phyloP scores from a whole-genome alignment of 2,888 invertebrate genomes.

The Polia nebulosa region DNA sequence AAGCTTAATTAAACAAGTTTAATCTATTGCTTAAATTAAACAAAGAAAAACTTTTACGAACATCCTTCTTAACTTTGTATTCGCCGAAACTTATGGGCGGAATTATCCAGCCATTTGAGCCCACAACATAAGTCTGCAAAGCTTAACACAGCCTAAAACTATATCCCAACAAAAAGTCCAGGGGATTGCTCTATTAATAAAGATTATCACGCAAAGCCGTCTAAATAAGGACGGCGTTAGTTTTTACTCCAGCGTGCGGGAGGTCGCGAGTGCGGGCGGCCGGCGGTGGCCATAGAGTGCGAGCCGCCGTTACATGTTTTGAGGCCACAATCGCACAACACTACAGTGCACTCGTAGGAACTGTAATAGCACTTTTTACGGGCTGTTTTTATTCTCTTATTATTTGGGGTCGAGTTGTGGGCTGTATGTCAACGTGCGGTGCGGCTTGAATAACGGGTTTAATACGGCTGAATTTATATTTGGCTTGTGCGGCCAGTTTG shows the following conservation, averaged over 20 bases:
- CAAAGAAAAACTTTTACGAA: slow-evolving; percentile 17
- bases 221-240: slow-evolving; percentile 46
- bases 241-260: slow-evolving; percentile 22
- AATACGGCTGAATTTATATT: slow-evolving; percentile 41
- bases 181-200: slow-evolving; percentile 60
- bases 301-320: slow-evolving; percentile 46
- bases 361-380: slow-evolving; percentile 50
- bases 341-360: slow-evolving; percentile 50
- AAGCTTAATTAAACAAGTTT: slow-evolving; percentile 45
- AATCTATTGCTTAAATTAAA: slow-evolving; percentile 47
- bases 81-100: slow-evolving; percentile 16
- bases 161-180: slow-evolving; percentile 49
- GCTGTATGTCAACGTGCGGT: slow-evolving; percentile 40
- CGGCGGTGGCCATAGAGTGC: slow-evolving; percentile 31
- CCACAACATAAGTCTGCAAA: slow-evolving; percentile 36
- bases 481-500: slow-evolving; percentile 26
- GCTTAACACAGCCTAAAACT: slow-evolving; percentile 44
- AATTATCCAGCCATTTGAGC: slow-evolving; percentile 41
- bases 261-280: neutral
- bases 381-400: slow-evolving; percentile 54
- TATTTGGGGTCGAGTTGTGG: slow-evolving; percentile 48
- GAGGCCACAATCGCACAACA: slow-evolving; percentile 47
- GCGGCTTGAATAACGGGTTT: slow-evolving; percentile 26
- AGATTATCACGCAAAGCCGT: slow-evolving; percentile 55
- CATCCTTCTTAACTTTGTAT: slow-evolving; percentile 35